Evolutionary conservation across 2,888 invertebrate genomes (phyloP), one percentile per base, ranked within the genome.

Genomic region (Allophyes oxyacanthae): DNA sequence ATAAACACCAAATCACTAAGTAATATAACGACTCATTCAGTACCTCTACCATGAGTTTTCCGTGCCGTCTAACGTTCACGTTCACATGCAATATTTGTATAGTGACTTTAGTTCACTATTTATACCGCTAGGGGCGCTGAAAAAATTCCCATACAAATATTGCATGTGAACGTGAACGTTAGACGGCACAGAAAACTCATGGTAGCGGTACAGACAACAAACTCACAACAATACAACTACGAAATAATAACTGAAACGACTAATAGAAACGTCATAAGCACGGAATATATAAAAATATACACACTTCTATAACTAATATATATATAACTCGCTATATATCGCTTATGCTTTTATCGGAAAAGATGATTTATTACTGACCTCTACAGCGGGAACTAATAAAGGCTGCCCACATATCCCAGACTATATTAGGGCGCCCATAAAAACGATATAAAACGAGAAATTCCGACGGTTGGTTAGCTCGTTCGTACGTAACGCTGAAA

Each of bases 381-480:
- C 67, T 58, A 77, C 68, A 72, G 66, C 74, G 78, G 76, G 70
- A 82, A 83, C 84, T 85, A 85, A 85, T 85, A 84, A 85, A 82
- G 80, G 78, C 71, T 73, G 69, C 73, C 81, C 80, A 80, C 81
- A 82, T 72, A 78, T 73, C 76, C 70, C 67, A 45, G 53, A 64
- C 58, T 69, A 61, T 71, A 63, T 55, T 66, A 74, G 77, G 77
- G 78, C 81, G 72, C 58, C 75, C 60, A 78, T 73, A 61, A 71
- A 70, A 69, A 44, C 32, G 58, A 41, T 60, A 72, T 71, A 64
- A 75, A 75, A 64, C 42, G 66, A 20, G 52, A 60, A 76, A 73
- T 64, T 66, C 52, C 44, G 32, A 41, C 49, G 58, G 62, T 56
- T 67, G 74, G 74, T 74, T 76, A 69, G 73, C 52, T 51, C 52